A percentile compares a stretch with the other conserved stretches of the same genome.
These are phyloP conservation scores for Rousettus madagascariensis DNA, from an alignment of 2,797 vertebrate genomes.

Conservation along the genomic window DNA sequence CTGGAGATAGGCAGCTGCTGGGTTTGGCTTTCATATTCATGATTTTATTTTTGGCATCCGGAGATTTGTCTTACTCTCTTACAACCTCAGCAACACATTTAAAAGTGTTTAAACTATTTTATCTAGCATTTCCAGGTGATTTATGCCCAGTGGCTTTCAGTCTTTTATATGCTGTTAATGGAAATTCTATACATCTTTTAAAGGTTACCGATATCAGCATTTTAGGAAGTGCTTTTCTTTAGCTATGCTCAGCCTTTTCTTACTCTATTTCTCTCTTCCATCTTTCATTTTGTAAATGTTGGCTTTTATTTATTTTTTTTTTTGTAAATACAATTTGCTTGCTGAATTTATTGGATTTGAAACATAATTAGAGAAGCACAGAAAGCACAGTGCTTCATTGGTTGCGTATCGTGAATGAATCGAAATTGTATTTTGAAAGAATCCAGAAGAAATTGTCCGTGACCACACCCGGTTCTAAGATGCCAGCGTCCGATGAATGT, in stretches of 20 bases:
- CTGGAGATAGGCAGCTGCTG: not conserved
- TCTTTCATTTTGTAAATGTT: not conserved
- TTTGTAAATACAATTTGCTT: not conserved
- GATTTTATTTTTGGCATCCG: slow-evolving; percentile 32
- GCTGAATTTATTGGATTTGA: not conserved
- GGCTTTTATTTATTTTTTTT: not conserved
- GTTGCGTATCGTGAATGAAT: not conserved
- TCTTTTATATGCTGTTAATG: not conserved
- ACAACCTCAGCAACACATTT: not conserved
- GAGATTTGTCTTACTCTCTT: slow-evolving; percentile 15
- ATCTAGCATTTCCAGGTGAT: not conserved
- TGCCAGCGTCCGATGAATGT: too few relatives aligned
- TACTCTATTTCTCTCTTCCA: not conserved
- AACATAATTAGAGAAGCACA: not conserved
- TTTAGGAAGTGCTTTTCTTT: not conserved
- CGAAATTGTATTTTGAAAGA: not conserved
- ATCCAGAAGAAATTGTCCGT: not conserved
- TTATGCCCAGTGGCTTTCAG: not conserved
- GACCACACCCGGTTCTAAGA: not conserved
- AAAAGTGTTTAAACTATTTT: not conserved
- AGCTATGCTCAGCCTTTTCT: not conserved
- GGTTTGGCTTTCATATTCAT: not conserved
- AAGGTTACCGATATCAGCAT: not conserved
- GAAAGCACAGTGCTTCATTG: not conserved
- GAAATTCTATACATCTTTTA: not conserved